Conservation (phyloP, 2,113 vertebrate species). For the Mesitornis unicolor region DNA sequence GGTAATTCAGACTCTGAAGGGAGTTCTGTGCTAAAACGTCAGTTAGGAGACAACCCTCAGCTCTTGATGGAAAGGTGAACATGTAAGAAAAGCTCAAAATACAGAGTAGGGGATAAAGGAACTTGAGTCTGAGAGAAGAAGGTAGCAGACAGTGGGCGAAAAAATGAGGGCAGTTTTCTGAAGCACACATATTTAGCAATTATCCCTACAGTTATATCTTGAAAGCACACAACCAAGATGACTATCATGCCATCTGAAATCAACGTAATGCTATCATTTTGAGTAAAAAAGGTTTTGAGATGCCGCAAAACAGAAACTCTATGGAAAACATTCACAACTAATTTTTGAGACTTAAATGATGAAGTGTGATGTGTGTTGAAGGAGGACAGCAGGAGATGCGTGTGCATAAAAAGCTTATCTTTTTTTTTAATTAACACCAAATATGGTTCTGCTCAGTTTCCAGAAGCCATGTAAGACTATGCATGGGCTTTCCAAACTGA, state of each 20-base stretch:
- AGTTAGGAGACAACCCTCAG: background rate
- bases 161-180: background rate
- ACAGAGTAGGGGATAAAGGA: background rate
- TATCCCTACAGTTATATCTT: background rate
- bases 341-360: background rate
- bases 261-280: background rate
- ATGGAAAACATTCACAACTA: background rate
- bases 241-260: background rate
- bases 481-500: background rate
- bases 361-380: background rate
- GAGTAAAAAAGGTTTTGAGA: background rate
- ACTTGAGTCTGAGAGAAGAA: background rate
- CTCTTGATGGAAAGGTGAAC: background rate
- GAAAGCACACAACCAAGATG: background rate
- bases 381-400: background rate
- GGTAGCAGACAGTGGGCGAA: background rate
- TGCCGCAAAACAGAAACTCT: background rate
- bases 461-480: background rate
- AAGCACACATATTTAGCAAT: rapidly evolving
- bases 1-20: background rate
- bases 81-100: background rate
- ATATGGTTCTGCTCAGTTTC: background rate
- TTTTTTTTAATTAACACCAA: background rate
- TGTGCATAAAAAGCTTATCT: background rate
- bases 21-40: background rate